Evolutionary conservation across 2,888 invertebrate genomes (phyloP).

Genomic region (Pharmacophagus antenor): DNA sequence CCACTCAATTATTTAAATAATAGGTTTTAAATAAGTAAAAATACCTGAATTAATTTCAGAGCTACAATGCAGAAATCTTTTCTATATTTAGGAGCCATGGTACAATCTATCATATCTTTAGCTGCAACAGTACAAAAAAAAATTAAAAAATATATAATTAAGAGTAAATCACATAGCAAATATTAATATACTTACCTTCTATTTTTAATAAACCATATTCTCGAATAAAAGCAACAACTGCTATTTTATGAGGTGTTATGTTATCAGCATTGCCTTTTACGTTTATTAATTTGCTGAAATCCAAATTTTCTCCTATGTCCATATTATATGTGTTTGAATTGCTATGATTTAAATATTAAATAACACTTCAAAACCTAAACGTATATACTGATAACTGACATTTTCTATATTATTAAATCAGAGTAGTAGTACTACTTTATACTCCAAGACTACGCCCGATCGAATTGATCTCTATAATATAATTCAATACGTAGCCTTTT

Average conservation of each 20-base stretch:
- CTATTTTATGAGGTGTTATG: slow-evolving; percentile 90
- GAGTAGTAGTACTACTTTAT: too few species aligned
- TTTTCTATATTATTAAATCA: neutral
- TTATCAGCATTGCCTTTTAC: slow-evolving; percentile 78
- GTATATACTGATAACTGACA: neutral
- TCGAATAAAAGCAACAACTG: slow-evolving; percentile 87
- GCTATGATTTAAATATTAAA: neutral
- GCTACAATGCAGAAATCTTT: slow-evolving; percentile 91
- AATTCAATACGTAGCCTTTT: too few species aligned
- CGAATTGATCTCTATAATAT: too few species aligned
- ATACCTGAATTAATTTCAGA: slow-evolving; percentile 88
- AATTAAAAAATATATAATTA: neutral
- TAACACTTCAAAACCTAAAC: neutral
- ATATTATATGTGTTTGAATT: too few species aligned
- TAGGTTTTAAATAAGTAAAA: neutral
- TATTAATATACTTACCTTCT: slow-evolving; percentile 50
- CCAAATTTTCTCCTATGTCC: slow-evolving; percentile 63
- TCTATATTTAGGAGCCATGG: slow-evolving; percentile 81
- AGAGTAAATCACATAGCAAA: neutral
- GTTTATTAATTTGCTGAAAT: slow-evolving; percentile 64
- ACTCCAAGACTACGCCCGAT: too few species aligned
- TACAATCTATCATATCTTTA: slow-evolving; percentile 73
- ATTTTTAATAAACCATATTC: slow-evolving; percentile 85
- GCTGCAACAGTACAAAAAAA: slow-evolving; percentile 54
- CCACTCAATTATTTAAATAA: neutral